Conservation (phyloP, 2,797 vertebrate species). For the Pteronotus mesoamericanus region DNA sequence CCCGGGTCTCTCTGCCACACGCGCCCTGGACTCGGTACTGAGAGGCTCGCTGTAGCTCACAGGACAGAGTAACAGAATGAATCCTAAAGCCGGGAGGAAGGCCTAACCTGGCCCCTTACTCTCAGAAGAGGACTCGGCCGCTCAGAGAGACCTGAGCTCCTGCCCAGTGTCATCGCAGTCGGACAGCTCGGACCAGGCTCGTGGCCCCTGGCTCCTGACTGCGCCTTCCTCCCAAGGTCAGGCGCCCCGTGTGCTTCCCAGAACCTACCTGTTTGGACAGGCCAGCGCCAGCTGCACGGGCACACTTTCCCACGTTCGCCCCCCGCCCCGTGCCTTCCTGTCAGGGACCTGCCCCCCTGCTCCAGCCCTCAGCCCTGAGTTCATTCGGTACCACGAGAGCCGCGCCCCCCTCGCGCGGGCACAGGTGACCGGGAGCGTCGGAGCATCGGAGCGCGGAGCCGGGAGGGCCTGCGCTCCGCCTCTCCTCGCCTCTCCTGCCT, state of each 20-base stretch:
- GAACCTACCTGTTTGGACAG: background rate
- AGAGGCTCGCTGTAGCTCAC: too few relatives aligned
- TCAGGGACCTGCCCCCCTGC: background rate
- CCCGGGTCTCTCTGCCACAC: too few relatives aligned
- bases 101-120: background rate
- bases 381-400: background rate
- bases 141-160: background rate
- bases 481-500: background rate
- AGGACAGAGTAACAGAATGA: too few relatives aligned
- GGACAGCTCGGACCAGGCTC: background rate
- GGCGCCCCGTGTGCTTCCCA: background rate
- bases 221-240: background rate
- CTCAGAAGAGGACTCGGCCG: background rate
- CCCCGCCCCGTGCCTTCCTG: background rate
- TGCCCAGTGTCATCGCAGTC: background rate
- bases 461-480: background rate
- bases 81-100: too few relatives aligned
- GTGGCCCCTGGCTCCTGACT: background rate
- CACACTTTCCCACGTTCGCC: background rate
- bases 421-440: background rate
- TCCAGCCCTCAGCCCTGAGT: background rate
- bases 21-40: too few relatives aligned
- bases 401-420: too few relatives aligned
- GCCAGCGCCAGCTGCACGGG: background rate
- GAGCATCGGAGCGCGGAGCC: too few relatives aligned